Base-by-base conservation (phyloP, 2,797 vertebrate species). In the Ctenopoma kingsleyae region DNA sequence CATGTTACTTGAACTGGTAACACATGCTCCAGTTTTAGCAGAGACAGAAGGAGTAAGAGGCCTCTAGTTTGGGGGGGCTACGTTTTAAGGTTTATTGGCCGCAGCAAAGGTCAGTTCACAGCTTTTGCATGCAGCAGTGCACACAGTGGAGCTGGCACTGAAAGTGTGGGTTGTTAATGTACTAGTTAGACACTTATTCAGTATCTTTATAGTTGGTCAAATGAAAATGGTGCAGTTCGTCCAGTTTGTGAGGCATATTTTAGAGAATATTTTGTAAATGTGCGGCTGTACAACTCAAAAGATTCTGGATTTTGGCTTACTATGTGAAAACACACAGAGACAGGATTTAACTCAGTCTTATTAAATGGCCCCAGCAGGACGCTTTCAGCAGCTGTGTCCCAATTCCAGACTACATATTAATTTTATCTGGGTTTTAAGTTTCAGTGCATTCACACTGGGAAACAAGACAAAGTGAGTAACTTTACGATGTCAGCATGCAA, bases 281-380 rank as follows among this genome's bases (percentile, higher is more conserved):
- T 32, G 30, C 30, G 2, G 8, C 30, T 38, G 47, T 17, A 4
- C 38, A 52, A 30, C 16, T 15, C 48, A 10, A 56, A 56, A n/a
- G 40, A 53, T 32, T 60, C 48, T 36, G 25, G 3, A 35, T 53
- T 55, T 25, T 32, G 35, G 27, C 57, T 38, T 1, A 12, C 10
- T 44, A 38, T 22, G 44, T 43, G 3, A 17, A 20, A 15, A n/a
- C 71, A 51, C 56, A 22, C 49, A 27, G 11, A 27, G 9, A 30
- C 63, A 67, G 41, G 62, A n/a, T 47, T 49, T 15, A 64, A 46
- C 53, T 44, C 22, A 53, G 53, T 44, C 41, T 66, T 56, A 35
- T 63, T 77, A 74, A 82, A 82, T 27, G 63, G 47, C 46, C 76
- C 55, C 63, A 61, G 58, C 60, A 48, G 79, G 73, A 8, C 38